phyloP scores from a whole-genome alignment of 2,888 invertebrate genomes.

The Eristalis pertinax region DNA sequence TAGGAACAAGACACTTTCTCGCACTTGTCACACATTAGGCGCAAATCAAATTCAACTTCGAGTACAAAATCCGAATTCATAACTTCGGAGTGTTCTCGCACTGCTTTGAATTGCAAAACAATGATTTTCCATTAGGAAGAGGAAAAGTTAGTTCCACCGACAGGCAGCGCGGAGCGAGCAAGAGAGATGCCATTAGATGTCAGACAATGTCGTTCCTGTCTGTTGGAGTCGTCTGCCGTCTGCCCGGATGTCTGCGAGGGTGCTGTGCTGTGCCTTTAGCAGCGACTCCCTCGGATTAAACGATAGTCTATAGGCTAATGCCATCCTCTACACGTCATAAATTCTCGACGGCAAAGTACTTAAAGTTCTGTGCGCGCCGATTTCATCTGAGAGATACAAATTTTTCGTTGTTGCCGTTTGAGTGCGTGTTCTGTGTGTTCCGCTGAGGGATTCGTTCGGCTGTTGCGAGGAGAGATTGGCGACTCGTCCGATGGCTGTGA shows the following conservation, averaged over 20 bases:
- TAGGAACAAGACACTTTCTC: constrained; percentile 16
- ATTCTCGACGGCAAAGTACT: constrained; percentile 52
- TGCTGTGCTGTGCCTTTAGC: constrained; percentile 22
- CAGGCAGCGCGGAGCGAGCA: not conserved
- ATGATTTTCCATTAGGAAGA: constrained; percentile 63
- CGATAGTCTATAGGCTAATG: constrained; percentile 64
- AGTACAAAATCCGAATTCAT: constrained; percentile 53
- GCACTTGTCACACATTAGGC: constrained; percentile 37
- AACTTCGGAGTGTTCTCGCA: constrained; percentile 25
- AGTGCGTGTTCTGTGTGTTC: not conserved
- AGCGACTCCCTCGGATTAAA: constrained; percentile 46
- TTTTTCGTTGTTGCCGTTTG: constrained; percentile 8
- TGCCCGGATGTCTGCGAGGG: constrained; percentile 56
- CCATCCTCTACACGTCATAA: constrained; percentile 64
- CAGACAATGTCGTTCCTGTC: constrained; percentile 61
- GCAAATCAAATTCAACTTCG: constrained; percentile 45
- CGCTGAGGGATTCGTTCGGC: constrained; percentile 53
- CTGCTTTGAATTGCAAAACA: constrained; percentile 68
- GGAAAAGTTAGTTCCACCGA: constrained; percentile 36
- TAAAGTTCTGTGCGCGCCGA: constrained; percentile 39
- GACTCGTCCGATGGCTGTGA: constrained; percentile 35
- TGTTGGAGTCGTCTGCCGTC: constrained; percentile 42
- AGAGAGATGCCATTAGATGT: constrained; percentile 25
- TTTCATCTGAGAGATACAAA: constrained; percentile 43
- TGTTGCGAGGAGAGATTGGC: constrained; percentile 29